Base-by-base conservation (phyloP, 2,888 invertebrate genomes). In the Epirrita christyi region DNA sequence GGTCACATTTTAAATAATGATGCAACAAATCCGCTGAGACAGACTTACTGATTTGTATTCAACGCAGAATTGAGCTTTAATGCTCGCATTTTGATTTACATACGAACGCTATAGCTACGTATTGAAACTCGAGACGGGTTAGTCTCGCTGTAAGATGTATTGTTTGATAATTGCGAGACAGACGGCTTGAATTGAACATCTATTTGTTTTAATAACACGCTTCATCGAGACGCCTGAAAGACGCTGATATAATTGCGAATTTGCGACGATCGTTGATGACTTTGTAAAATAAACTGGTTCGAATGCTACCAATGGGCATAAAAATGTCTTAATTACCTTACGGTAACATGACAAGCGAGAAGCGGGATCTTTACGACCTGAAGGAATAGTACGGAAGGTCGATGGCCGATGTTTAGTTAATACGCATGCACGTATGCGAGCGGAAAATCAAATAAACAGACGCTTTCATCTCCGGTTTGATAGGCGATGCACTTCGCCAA, bases 371-470 rank as follows among this genome's bases (percentile, higher is more conserved):
- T 80, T 77, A 82, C 68, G 77, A 78, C 63, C 68, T 63, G 67
- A 65, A 73, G 72, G 73, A 73, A 77, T 73, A 68, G 71, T 72
- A 71, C 64, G 62, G 64, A 64, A 75, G 88, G 81, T 86, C 83
- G 75, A 75, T 73, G 83, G 63, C 81, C 86, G 70, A 71, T 61
- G 76, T 76, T 83, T 82, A 78, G 83, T 84, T 84, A 83, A 83
- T 83, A 83, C 78, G 78, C 75, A 67, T 73, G 79, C 75, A 76
- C 72, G 80, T 77, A 81, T 72, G 60, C 53, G 72, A 74, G 80
- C 81, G 79, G 82, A 85, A 87, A 86, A 87, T 86, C 88, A 87
- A 88, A 89, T 89, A 89, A 89, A 89, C 88, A 88, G 76, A 76
- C 79, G 82, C 86, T 85, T 87, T 88, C 88, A 88, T 90, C 87